Conservation (phyloP, 2,113 vertebrate genomes). For the Thunnus maccoyii region DNA sequence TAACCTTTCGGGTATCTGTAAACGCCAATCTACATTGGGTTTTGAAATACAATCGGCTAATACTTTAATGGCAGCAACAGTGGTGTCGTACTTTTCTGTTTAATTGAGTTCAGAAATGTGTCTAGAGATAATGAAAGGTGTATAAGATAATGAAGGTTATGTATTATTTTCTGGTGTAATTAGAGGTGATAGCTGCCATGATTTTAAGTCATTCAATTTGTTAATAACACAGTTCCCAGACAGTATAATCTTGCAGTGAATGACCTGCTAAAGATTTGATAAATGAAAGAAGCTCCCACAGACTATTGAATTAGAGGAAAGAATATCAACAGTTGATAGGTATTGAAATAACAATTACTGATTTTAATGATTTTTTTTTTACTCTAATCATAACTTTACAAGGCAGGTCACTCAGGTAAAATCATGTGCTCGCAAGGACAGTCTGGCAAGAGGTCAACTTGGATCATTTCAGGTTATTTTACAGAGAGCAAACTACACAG, state of each 20-base stretch:
- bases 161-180: conserved; percentile 60
- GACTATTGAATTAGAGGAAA: neutral
- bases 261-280: conserved; percentile 34
- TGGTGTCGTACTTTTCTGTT: conserved; percentile 36
- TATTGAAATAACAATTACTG: neutral
- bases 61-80: conserved; percentile 42
- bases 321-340: neutral
- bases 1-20: conserved; percentile 47
- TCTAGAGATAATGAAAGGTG: conserved; percentile 64
- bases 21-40: conserved; percentile 43
- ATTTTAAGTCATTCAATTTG: conserved; percentile 48
- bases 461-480: neutral
- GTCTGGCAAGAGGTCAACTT: neutral
- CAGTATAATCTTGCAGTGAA: conserved; percentile 19
- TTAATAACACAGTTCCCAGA: conserved; percentile 37
- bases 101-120: conserved; percentile 72
- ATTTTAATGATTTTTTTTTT: conserved; percentile 17
- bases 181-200: conserved; percentile 41
- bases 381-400: neutral
- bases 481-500: too few relatives aligned
- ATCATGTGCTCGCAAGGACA: neutral
- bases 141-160: conserved; percentile 55
- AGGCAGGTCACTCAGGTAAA: neutral
- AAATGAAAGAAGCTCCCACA: conserved; percentile 9
- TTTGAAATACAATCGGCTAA: conserved; percentile 44